These are phyloP conservation scores for Andrena dorsata DNA, from an alignment of 2,888 invertebrate genomes.

Conservation along the genomic window DNA sequence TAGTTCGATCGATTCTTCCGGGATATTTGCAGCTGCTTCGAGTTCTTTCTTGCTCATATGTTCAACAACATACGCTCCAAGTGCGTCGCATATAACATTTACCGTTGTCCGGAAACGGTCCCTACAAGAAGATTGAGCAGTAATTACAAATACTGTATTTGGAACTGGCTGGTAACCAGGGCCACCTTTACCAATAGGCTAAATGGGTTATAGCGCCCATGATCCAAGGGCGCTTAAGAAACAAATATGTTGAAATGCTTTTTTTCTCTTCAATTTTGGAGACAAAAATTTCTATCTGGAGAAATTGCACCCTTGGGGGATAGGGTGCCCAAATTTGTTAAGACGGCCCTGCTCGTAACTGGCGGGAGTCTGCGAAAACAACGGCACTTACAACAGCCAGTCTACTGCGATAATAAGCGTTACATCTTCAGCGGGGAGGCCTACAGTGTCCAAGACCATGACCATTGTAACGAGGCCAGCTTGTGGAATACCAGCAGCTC, in stretches of 20 bases:
- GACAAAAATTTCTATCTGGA: too few relatives aligned
- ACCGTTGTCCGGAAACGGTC: conserved; percentile 95
- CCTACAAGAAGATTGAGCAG: conserved; percentile 84
- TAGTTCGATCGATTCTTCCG: conserved; percentile 76
- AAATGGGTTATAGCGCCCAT: too few relatives aligned
- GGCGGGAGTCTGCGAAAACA: neutral
- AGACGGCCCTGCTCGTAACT: too few relatives aligned
- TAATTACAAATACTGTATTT: neutral
- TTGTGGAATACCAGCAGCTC: conserved; percentile 93
- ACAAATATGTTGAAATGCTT: too few relatives aligned
- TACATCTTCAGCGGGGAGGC: conserved; percentile 89
- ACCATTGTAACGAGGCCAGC: conserved; percentile 93
- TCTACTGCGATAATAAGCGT: conserved; percentile 89
- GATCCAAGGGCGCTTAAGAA: too few relatives aligned
- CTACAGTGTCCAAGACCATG: conserved; percentile 90
- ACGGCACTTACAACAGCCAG: conserved; percentile 88
- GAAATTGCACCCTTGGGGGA: too few relatives aligned
- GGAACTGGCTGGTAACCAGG: too few relatives aligned
- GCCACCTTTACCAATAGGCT: too few relatives aligned
- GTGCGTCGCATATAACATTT: conserved; percentile 97
- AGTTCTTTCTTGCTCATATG: conserved; percentile 92
- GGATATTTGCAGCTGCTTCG: conserved; percentile 74
- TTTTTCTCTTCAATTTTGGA: too few relatives aligned
- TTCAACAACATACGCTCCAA: conserved; percentile 96
- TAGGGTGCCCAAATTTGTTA: too few relatives aligned